These are phyloP conservation scores for Malthinus seriepunctatus DNA, from an alignment of 2,888 invertebrate species.

Conservation along the genomic window DNA sequence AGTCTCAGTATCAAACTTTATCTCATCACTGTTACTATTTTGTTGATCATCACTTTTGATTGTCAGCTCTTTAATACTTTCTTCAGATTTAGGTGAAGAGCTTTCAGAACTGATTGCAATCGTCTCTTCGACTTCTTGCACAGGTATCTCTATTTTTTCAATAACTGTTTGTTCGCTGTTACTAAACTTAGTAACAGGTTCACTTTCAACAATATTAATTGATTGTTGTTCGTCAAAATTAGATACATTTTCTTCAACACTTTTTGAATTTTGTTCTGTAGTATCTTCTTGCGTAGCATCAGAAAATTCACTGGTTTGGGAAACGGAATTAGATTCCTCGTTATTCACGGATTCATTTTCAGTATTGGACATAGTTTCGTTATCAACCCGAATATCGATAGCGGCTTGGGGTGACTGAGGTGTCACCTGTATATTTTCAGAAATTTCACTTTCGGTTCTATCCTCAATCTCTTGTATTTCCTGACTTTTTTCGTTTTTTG, in stretches of 20 bases:
- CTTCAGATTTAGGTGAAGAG: no score
- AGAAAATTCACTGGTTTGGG: constrained; percentile 18
- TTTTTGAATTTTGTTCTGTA: constrained; percentile 5
- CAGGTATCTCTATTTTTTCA: not conserved
- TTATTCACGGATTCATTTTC: constrained; percentile 14
- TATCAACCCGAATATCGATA: constrained; percentile 47
- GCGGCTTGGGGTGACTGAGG: constrained; percentile 49
- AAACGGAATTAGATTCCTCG: constrained; percentile 15
- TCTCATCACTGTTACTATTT: not conserved
- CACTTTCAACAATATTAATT: constrained; percentile 1
- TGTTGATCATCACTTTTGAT: not conserved
- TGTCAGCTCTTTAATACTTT: not conserved
- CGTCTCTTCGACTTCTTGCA: not conserved
- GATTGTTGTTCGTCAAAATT: constrained; percentile 15
- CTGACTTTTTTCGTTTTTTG: constrained; percentile 48
- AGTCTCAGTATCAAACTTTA: not conserved
- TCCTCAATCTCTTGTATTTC: constrained; percentile 45
- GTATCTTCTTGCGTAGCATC: constrained; percentile 22
- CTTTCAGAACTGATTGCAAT: no score
- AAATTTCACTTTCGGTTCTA: constrained; percentile 48
- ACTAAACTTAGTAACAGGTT: not conserved
- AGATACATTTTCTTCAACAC: constrained; percentile 4
- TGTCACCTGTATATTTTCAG: constrained; percentile 55
- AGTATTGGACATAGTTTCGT: constrained; percentile 32
- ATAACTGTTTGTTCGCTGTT: no score